Evolutionary conservation across 37 sponge, comb jelly and placozoan genomes (phyloP).

Genomic region (Theonella swinhoei): DNA sequence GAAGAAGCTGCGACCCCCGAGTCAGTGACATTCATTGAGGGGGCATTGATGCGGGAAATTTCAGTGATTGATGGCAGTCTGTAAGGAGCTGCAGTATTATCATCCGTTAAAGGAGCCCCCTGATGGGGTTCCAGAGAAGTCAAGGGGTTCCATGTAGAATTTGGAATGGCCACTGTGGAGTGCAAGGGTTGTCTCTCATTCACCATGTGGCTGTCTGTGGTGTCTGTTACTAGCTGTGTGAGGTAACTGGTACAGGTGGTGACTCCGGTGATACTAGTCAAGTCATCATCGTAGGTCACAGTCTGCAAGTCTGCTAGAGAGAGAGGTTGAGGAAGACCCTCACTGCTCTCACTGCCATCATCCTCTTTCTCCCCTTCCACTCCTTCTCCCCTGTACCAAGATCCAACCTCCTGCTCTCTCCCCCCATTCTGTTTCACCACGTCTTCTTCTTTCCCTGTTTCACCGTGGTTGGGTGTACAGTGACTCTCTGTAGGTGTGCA

Average conservation of each 20-base stretch:
- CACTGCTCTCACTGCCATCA: not conserved
- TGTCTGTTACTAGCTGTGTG: conserved; percentile 9
- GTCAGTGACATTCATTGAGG: conserved; percentile 9
- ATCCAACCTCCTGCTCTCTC: no score
- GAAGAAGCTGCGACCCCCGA: conserved; percentile 31
- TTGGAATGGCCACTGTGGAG: conserved; percentile 27
- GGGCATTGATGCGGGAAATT: not conserved
- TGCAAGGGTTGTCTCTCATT: conserved; percentile 22
- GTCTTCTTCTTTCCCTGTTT: conserved; percentile 40
- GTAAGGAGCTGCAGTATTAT: not conserved
- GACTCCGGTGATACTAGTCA: conserved; percentile 29
- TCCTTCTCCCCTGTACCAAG: not conserved
- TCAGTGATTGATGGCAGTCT: not conserved
- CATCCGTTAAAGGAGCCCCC: not conserved
- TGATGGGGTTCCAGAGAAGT: conserved; percentile 3
- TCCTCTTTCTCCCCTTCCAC: conserved; percentile 2
- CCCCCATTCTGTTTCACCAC: no score
- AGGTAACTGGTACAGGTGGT: conserved; percentile 26
- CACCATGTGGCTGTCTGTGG: not conserved
- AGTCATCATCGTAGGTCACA: conserved; percentile 24
- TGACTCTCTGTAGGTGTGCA: not conserved
- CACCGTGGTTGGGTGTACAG: no score
- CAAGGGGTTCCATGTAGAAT: not conserved
- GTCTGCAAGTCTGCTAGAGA: conserved; percentile 37
- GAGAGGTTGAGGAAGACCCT: conserved; percentile 27